phyloP scores from a whole-genome alignment of 2,888 invertebrate species.

The Lasioglossum villosulum region DNA sequence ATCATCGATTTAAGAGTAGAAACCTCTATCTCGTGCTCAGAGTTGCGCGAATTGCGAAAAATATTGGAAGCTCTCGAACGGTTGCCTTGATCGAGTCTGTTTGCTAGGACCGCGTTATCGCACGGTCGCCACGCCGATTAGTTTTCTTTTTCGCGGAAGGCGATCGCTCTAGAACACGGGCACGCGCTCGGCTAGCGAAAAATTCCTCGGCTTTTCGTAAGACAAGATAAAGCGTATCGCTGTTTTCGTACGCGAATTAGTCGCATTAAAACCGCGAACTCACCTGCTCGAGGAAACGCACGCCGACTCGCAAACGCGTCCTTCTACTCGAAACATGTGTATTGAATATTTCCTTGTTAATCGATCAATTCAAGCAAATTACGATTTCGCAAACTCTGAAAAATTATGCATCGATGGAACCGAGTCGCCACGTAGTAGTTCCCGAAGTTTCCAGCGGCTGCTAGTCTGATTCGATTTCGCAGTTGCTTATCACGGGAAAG shows the following conservation, averaged over 20 bases:
- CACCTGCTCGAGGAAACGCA: background rate
- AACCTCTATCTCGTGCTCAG: conserved; percentile 30
- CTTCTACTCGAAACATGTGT: background rate
- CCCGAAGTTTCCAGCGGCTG: background rate
- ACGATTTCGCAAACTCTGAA: too few relatives aligned
- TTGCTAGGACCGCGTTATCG: conserved; percentile 72
- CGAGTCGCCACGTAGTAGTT: too few relatives aligned
- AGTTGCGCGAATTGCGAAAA: conserved; percentile 66
- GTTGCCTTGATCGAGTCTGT: conserved; percentile 72
- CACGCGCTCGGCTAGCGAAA: conserved; percentile 34
- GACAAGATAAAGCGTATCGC: conserved; percentile 40
- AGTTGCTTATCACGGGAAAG: conserved; percentile 26
- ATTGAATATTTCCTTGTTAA: background rate
- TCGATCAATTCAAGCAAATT: too few relatives aligned
- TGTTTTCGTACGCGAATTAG: background rate
- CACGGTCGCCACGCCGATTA: conserved; percentile 54
- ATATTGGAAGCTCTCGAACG: conserved; percentile 70
- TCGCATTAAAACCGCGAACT: background rate
- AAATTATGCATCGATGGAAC: too few relatives aligned
- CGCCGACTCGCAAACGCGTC: background rate
- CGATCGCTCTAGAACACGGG: conserved; percentile 32
- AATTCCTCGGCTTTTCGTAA: conserved; percentile 49
- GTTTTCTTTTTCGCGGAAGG: conserved; percentile 59
- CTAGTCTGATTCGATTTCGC: background rate
- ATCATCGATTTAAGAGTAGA: background rate